phyloP scores from a whole-genome alignment of 2,888 invertebrate species.

The Leucophora obtusa region DNA sequence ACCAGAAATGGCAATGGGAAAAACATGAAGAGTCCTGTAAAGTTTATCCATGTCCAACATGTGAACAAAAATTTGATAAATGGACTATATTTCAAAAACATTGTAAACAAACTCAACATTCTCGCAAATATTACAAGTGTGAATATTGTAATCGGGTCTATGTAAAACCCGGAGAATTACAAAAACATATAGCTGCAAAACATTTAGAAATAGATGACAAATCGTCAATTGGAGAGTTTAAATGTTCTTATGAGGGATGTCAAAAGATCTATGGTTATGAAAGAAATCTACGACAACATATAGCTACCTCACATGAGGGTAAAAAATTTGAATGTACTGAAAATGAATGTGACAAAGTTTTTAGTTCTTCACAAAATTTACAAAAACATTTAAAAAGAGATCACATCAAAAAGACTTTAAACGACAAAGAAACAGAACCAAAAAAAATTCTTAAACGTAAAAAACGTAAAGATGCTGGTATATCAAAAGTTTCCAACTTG shows the following conservation, averaged over 20 bases:
- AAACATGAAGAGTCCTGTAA: slow-evolving; percentile 78
- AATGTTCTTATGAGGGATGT: slow-evolving; percentile 77
- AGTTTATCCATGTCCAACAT: slow-evolving; percentile 78
- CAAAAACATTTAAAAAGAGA: slow-evolving; percentile 69
- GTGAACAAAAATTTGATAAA: slow-evolving; percentile 75
- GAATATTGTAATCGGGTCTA: slow-evolving; percentile 80
- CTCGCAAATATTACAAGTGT: slow-evolving; percentile 80
- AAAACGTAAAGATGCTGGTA: slow-evolving; percentile 74
- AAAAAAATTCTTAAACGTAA: slow-evolving; percentile 62
- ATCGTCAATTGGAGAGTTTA: slow-evolving; percentile 61
- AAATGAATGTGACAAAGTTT: slow-evolving; percentile 69
- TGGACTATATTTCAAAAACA: slow-evolving; percentile 72
- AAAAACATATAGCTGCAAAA: slow-evolving; percentile 77
- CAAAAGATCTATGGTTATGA: slow-evolving; percentile 80
- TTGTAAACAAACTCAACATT: slow-evolving; percentile 72
- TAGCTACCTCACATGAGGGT: slow-evolving; percentile 80
- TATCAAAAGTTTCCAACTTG: slow-evolving; percentile 69
- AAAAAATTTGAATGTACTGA: slow-evolving; percentile 79
- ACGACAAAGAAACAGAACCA: not conserved
- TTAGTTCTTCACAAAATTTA: slow-evolving; percentile 73
- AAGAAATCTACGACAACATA: slow-evolving; percentile 81
- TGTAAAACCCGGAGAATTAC: slow-evolving; percentile 79
- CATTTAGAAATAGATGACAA: slow-evolving; percentile 68
- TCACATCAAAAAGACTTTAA: slow-evolving; percentile 56
- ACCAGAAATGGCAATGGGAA: slow-evolving; percentile 79